Evolutionary conservation across 2,888 invertebrate genomes (phyloP).

Genomic region (Mimachlamys varia): DNA sequence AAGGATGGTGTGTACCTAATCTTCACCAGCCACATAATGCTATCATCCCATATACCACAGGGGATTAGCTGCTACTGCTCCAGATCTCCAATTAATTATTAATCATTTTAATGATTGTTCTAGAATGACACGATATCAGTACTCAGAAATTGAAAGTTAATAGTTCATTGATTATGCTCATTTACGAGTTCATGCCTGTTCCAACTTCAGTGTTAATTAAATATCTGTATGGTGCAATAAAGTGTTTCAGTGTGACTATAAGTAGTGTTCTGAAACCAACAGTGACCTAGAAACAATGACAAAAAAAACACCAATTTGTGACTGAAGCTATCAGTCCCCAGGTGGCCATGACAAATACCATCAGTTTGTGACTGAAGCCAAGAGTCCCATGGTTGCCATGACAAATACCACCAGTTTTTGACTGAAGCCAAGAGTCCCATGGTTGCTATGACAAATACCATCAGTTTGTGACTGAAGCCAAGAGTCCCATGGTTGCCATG

Average conservation of each 20-base stretch:
- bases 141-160: background rate
- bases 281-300: background rate
- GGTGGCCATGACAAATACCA: too few species aligned
- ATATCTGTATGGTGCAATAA: background rate
- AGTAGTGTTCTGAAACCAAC: too few species aligned
- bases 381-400: too few species aligned
- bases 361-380: too few species aligned
- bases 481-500: too few species aligned
- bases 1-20: background rate
- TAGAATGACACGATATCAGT: background rate
- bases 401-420: too few species aligned
- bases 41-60: background rate
- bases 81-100: background rate
- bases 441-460: too few species aligned
- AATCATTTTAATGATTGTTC: background rate
- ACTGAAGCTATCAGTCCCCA: background rate
- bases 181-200: background rate
- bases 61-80: background rate
- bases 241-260: background rate
- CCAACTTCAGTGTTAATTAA: background rate
- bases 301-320: background rate
- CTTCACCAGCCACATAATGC: background rate
- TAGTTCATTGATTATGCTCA: background rate
- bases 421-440: too few species aligned
- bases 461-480: too few species aligned